phyloP scores from a whole-genome alignment of 1,140 invertebrate species.

The Caerostris extrusa region DNA sequence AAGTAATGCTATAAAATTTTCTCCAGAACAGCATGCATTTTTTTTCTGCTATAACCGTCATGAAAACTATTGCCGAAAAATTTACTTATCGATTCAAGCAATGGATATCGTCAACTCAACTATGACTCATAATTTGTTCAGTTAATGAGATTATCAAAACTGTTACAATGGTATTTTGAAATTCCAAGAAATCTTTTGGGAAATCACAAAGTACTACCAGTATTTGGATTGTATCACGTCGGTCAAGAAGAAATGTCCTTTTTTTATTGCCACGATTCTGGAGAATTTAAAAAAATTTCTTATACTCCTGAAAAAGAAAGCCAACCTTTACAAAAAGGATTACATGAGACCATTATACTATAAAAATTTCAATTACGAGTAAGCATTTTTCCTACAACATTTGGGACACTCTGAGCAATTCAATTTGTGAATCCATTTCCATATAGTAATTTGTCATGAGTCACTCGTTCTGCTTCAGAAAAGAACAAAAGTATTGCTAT shows the following conservation, averaged over 20 bases:
- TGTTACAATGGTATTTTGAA: slow-evolving; percentile 50
- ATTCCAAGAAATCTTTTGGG: slow-evolving; percentile 32
- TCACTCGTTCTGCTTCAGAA: background rate
- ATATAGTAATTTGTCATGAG: slow-evolving; percentile 61
- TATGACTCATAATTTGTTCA: slow-evolving; percentile 49
- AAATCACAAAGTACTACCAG: background rate
- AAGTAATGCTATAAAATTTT: slow-evolving; percentile 64
- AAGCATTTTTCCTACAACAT: slow-evolving; percentile 19
- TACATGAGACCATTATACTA: background rate
- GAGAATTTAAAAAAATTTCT: slow-evolving; percentile 47
- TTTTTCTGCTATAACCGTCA: slow-evolving; percentile 64
- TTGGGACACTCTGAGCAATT: slow-evolving; percentile 2
- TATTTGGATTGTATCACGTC: slow-evolving; percentile 20
- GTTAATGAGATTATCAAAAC: slow-evolving; percentile 35
- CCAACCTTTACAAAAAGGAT: background rate
- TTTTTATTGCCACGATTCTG: slow-evolving; percentile 33
- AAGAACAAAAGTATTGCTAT: slow-evolving; percentile 34
- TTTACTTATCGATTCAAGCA: slow-evolving; percentile 46
- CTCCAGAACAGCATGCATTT: slow-evolving; percentile 34
- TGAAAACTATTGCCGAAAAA: slow-evolving; percentile 47
- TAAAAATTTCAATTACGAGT: slow-evolving; percentile 63
- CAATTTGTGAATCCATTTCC: slow-evolving; percentile 57
- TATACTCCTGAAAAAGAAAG: slow-evolving; percentile 14
- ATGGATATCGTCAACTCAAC: slow-evolving; percentile 34
- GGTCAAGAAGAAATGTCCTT: slow-evolving; percentile 41